Base-by-base conservation (phyloP, 2,113 vertebrate genomes). In the Clarias batrachus region DNA sequence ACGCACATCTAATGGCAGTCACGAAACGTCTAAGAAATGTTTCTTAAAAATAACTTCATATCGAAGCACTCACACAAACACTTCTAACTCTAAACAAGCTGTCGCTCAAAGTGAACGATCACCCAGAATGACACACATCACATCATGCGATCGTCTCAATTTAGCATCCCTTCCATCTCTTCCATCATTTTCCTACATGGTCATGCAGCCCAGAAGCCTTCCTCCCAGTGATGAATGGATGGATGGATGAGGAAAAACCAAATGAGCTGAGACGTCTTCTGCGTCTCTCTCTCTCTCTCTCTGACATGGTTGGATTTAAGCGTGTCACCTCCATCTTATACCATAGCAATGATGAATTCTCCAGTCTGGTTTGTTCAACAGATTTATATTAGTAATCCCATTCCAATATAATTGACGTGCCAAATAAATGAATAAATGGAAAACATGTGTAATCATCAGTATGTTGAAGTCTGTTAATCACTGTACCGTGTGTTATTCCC, bases 41-140 rank as follows among this genome's bases (percentile, higher is more conserved):
- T 77, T 76, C 25, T 77, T 85, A 6, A 17, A 78, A 78, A 85
- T 78, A 78, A 65, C 59, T 81, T 56, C 77, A 85, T 27, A 73
- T 63, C 10, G 25, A 82, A 81, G 14, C 48, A 65, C 16, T 9
- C 74, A 79, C 56, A 57, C 77, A 33, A 48, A 57, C 62, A n/a
- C 59, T 52, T 65, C 12, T 48, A 78, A 56, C 19, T 87, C 71
- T 73, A 85, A 80, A 84, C 68, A 33, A 87, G 21, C 48, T 86
- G 89, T 89, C 87, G 85, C 77, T 89, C 87, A 90, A 85, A 87
- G n/a, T 83, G 83, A 84, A 33, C 7, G 83, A 87, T 89, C 85
- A 66, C 81, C 56, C 66, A 87, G 85, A 87, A 84, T 86, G 87
- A 89, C 83, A 87, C 83, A 33, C 80, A 84, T 85, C 86, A 87